These are phyloP conservation scores for Oxyura jamaicensis DNA, from an alignment of 2,113 vertebrate genomes.

Conservation along the genomic window DNA sequence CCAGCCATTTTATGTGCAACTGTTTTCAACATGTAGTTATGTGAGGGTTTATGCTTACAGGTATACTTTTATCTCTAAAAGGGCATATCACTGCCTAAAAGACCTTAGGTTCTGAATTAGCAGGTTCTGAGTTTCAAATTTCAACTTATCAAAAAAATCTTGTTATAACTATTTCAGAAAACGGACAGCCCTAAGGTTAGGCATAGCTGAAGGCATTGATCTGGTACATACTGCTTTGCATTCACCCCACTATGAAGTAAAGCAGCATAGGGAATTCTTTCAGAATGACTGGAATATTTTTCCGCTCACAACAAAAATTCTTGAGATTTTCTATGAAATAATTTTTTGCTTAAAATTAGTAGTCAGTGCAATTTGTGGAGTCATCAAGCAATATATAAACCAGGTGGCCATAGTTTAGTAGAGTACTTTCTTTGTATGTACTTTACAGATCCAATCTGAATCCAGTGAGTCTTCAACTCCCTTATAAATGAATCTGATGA, in stretches of 20 bases:
- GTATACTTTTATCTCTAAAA: neutral
- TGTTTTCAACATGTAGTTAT: too few species aligned
- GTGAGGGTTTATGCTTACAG: neutral
- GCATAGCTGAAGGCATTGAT: neutral
- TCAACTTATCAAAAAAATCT: neutral
- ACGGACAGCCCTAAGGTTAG: neutral
- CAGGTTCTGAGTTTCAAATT: neutral
- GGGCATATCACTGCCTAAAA: neutral
- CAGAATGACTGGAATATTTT: neutral
- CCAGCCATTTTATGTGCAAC: neutral
- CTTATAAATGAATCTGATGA: neutral
- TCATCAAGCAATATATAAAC: neutral
- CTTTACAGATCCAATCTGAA: neutral
- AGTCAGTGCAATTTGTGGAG: neutral
- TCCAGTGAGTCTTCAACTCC: rapidly evolving
- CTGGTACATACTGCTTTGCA: neutral
- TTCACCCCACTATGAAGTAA: neutral
- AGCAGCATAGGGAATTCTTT: neutral
- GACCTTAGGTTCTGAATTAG: neutral
- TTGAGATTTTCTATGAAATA: neutral
- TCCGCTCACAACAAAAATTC: neutral
- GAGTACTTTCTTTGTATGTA: neutral
- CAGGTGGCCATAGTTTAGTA: neutral
- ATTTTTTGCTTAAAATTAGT: neutral
- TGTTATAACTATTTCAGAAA: neutral